These are phyloP conservation scores for Bergia sp. DNA, from an alignment of 92 coral and sea anemone genomes.

Conservation along the genomic window DNA sequence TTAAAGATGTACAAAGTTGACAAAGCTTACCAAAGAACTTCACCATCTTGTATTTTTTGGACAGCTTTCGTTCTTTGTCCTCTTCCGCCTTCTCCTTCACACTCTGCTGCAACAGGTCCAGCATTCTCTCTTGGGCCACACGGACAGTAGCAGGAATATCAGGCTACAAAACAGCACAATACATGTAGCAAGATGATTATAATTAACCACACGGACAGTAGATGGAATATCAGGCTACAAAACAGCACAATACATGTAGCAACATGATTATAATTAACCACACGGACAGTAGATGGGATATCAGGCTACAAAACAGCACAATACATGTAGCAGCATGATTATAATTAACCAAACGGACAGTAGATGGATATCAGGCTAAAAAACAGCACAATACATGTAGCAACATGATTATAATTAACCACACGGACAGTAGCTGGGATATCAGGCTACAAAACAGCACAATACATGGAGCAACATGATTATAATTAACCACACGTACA, in stretches of 20 bases:
- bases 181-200: neutral
- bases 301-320: conserved; percentile 45
- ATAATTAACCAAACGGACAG: conserved; percentile 60
- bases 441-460: conserved; percentile 43
- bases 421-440: conserved; percentile 86
- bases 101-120: conserved; percentile 62
- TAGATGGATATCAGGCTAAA: conserved; percentile 75
- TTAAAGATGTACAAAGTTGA: neutral
- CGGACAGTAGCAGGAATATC: conserved; percentile 90
- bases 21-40: conserved; percentile 82
- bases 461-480: no score
- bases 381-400: neutral
- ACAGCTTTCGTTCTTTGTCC: conserved; percentile 64
- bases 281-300: conserved; percentile 86
- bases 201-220: conserved; percentile 63
- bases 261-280: neutral
- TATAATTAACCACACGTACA: conserved; percentile 56
- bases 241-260: neutral
- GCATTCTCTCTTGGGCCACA: conserved; percentile 85
- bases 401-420: neutral
- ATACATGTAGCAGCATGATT: neutral
- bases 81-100: conserved; percentile 71
- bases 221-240: conserved; percentile 78
- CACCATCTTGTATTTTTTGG: conserved; percentile 81
- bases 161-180: conserved; percentile 17